A percentile compares a stretch with the other conserved stretches of the same genome.
Evolutionary conservation across 2,797 vertebrate species (phyloP).

Genomic region (Tenualosa ilisha): DNA sequence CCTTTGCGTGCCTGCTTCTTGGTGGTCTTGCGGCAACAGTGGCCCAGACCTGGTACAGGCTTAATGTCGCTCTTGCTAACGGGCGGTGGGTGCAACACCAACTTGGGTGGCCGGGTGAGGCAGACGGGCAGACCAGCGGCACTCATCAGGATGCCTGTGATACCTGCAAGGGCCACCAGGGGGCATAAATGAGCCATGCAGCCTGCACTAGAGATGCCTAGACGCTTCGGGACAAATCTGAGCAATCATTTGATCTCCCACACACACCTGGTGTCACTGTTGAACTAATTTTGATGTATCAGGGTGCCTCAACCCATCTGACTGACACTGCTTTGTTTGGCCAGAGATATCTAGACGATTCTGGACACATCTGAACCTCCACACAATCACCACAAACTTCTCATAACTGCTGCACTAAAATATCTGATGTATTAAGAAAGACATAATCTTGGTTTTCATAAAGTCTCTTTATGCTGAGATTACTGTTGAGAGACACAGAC

Average conservation of each 20-base stretch:
- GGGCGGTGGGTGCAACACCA: conserved; percentile 91
- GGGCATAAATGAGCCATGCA: conserved; percentile 9
- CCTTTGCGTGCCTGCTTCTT: conserved; percentile 96
- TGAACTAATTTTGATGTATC: not conserved
- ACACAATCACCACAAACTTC: no score
- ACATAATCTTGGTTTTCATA: no score
- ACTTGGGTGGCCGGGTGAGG: conserved; percentile 89
- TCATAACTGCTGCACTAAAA: no score
- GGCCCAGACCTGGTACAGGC: conserved; percentile 89
- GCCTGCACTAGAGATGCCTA: not conserved
- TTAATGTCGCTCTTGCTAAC: conserved; percentile 97
- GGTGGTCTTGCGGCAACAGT: conserved; percentile 93
- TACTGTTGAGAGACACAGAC: no score
- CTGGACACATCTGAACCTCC: no score
- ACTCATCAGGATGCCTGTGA: conserved; percentile 96
- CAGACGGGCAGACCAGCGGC: conserved; percentile 93
- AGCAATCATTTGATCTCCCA: not conserved
- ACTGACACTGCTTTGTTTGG: no score
- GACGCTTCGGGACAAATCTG: not conserved
- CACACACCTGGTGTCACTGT: not conserved
- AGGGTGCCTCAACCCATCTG: no score
- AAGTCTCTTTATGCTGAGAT: no score
- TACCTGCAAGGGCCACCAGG: conserved; percentile 75
- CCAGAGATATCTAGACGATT: no score
- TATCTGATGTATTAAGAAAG: no score